Base-by-base conservation (phyloP, 2,797 vertebrate genomes). In the Avahi laniger region DNA sequence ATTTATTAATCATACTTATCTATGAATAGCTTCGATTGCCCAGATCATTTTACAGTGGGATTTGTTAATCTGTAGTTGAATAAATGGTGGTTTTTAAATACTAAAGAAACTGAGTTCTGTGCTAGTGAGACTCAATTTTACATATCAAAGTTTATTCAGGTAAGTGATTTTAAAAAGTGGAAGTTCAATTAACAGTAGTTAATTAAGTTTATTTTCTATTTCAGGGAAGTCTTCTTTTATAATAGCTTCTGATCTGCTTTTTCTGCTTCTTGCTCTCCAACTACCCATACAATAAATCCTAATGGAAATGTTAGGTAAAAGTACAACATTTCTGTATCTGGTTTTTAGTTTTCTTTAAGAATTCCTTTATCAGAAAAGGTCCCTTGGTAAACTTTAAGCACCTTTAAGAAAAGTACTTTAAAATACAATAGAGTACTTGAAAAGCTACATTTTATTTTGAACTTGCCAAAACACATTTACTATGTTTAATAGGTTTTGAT, bases 1-100 rank as follows among this genome's bases (percentile, higher is more conserved):
- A 86, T 61, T 89, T 93, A 83, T 79, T 94, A 96, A 70, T 97
- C 85, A 93, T 89, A 69, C 63, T 97, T 91, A 97, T 97, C 97
- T 93, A 48, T 69, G 69, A 94, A 94, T 87, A 96, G 52, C 91
- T 98, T 88, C 97, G 92, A 92, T 98, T 96, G 59, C 63, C 72
- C 89, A 92, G 78, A 17, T 96, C 91, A 89, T 95, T 96, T 78
- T 97, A 30, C 65, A 93, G 28, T 92, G 94, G 97, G 86, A 30
- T 95, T 89, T 87, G 81, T 97, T 92, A 96, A 95, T 98, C 82
- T 96, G 52, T 96, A 76, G 61, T 96, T 96, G 93, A 97, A 48
- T 61, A 63, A 81, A 76, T 96, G 87, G 94, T 98, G 91, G 50
- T 89, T 98, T 97, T 97, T 97, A 97, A 96, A 83, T 93, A 94